Evolutionary conservation across 1,140 invertebrate genomes (phyloP).

Genomic region (Aradophagus sp.): DNA sequence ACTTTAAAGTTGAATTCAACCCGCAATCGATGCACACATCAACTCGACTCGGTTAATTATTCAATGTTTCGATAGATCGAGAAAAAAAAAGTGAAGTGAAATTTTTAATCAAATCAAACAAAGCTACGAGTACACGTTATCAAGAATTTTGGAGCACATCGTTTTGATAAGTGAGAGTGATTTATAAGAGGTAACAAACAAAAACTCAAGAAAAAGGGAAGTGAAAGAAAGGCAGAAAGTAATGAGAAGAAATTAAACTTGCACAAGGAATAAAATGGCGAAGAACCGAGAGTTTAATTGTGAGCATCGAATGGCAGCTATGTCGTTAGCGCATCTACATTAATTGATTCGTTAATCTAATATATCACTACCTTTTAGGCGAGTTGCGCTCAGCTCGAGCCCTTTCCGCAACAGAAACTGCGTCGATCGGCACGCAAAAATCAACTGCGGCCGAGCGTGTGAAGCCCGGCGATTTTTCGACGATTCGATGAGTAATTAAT

Average conservation of each 20-base stretch:
- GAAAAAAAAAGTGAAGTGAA: no score
- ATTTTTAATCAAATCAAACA: no score
- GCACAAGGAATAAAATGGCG: constrained; percentile 1
- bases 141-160: no score
- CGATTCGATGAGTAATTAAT: constrained; percentile 30
- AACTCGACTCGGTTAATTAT: no score
- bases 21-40: constrained; percentile 44
- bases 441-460: constrained; percentile 1
- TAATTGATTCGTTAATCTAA: constrained; percentile 58
- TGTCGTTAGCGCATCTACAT: constrained; percentile 54
- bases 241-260: no score
- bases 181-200: no score
- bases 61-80: no score
- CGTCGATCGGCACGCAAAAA: constrained; percentile 19
- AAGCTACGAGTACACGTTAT: no score
- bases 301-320: constrained; percentile 60
- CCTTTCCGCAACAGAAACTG: constrained; percentile 12
- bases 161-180: no score
- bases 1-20: constrained; percentile 17
- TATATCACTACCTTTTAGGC: constrained; percentile 71
- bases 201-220: no score
- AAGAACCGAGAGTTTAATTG: constrained; percentile 15
- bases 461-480: constrained; percentile 6
- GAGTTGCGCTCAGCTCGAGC: constrained; percentile 57
- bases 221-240: no score